Evolutionary conservation across 2,797 vertebrate genomes (phyloP), one percentile per base, ranked within the genome.

Genomic region (Eulemur rubriventer): DNA sequence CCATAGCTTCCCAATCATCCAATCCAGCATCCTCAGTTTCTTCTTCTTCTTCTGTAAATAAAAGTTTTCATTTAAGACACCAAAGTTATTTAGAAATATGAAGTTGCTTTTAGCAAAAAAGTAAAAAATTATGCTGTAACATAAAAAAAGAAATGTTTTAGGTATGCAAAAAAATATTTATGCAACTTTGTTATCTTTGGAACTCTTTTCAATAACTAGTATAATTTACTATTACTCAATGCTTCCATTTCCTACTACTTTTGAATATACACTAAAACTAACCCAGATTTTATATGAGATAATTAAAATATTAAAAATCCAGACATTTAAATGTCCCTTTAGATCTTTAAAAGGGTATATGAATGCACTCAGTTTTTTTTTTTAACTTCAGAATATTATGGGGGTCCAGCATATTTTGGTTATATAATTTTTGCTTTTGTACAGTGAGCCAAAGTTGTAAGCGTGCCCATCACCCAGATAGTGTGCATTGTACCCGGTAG

Each of bases 1-100:
- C 98, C 98, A 99, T 99, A 73, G 99, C 99, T 98, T 99, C 99
- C 99, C 99, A 99, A 95, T 99, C 99, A 98, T 99, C 99, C 93
- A 99, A 96, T 83, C 99, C 99, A 3, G 70, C 97, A 91, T 98
- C 98, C 73, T 99, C 99, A 0, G 96, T 89, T 81, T 99, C 99
- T 76, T 99, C 98, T 70, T 99, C 99, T 35, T 98, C 98, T 96
- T 98, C 99, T 99, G 91, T 97, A 98, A 98, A 63, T 28, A 92
- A 95, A 91, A 96, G 2, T 89, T 88, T 92, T 63, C 57, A 70
- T 83, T 80, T 67, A 91, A 76, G 26, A 94, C 28, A 95, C 0
- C 83, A 16, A 95, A 91, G 79, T 61, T 63, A 86, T 61, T 75
- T 73, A 88, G 75, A 80, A 41, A 94, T 46, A 61, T 55, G 20